Percentiles rank a stretch among this genome's conserved stretches.
phyloP scores from a whole-genome alignment of 2,888 invertebrate species.

The Buathra laborator region DNA sequence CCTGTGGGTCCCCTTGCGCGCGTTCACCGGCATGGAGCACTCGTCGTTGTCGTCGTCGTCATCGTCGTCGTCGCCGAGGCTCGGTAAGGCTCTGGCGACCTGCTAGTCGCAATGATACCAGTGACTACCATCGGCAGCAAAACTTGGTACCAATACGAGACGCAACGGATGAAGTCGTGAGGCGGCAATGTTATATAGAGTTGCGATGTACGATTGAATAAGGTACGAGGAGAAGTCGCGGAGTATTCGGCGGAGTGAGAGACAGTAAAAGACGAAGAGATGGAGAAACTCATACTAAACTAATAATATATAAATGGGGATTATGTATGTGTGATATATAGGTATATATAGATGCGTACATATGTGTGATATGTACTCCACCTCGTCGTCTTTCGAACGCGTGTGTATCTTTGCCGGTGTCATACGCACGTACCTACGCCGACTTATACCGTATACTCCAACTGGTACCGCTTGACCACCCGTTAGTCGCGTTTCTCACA shows the following conservation, averaged over 20 bases:
- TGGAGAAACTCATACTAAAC: not conserved
- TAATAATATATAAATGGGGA: not conserved
- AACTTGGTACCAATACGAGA: constrained; percentile 3
- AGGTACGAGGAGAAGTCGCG: not conserved
- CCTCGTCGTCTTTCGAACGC: constrained; percentile 9
- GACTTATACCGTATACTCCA: constrained; percentile 58
- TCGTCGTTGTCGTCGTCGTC: constrained; percentile 42
- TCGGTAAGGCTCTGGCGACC: constrained; percentile 46
- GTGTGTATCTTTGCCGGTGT: constrained; percentile 7
- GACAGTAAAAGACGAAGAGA: constrained; percentile 6
- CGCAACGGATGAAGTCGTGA: constrained; percentile 8
- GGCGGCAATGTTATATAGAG: not conserved
- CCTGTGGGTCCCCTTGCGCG: constrained; percentile 32
- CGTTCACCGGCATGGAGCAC: constrained; percentile 44
- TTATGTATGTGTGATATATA: not conserved
- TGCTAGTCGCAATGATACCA: constrained; percentile 64
- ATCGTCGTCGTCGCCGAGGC: constrained; percentile 38
- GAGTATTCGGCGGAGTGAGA: constrained; percentile 4
- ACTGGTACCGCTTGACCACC: constrained; percentile 65
- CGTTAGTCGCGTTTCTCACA: constrained; percentile 57
- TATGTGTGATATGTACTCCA: constrained; percentile 24
- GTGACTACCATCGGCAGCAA: not conserved
- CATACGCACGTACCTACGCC: constrained; percentile 14
- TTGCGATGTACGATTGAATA: constrained; percentile 10
- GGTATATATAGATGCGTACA: not conserved